phyloP scores from a whole-genome alignment of 2,113 vertebrate species.

The Melospiza melodia region DNA sequence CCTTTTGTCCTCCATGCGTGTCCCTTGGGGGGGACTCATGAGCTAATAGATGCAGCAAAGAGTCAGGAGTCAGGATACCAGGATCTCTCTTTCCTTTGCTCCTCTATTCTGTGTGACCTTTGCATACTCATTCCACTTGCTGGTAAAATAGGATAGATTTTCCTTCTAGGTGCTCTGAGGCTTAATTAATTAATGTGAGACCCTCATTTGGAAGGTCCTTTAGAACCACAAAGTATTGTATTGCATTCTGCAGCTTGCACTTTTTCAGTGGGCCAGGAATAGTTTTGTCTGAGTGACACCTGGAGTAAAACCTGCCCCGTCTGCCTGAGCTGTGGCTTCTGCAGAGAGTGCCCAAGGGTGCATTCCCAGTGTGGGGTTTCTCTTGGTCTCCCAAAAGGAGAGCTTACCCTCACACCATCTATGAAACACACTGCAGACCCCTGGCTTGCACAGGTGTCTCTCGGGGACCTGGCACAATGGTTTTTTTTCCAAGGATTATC shows the following conservation, averaged over 20 bases:
- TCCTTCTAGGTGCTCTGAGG: slow-evolving; percentile 45
- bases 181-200: slow-evolving; percentile 68
- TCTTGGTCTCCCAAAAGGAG: neutral
- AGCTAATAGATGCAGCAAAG: slow-evolving; percentile 21
- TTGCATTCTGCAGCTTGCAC: slow-evolving; percentile 5
- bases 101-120: slow-evolving; percentile 43
- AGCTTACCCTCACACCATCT: rapidly evolving
- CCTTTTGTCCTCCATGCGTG: neutral
- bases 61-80: slow-evolving; percentile 31
- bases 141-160: slow-evolving; percentile 68
- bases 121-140: slow-evolving; percentile 36
- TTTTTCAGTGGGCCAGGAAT: neutral
- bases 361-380: rapidly evolving
- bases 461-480: neutral
- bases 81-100: slow-evolving; percentile 29
- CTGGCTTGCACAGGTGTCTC: rapidly evolving
- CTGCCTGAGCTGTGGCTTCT: neutral
- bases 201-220: slow-evolving; percentile 63
- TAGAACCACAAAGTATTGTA: slow-evolving; percentile 46
- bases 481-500: neutral
- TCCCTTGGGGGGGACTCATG: neutral
- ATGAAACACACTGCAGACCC: neutral
- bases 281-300: neutral
- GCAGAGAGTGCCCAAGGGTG: rapidly evolving
- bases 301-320: neutral